Evolutionary conservation across 2,113 vertebrate species (phyloP), one percentile per base, ranked within the genome.

Genomic region (Heptranchias perlo): DNA sequence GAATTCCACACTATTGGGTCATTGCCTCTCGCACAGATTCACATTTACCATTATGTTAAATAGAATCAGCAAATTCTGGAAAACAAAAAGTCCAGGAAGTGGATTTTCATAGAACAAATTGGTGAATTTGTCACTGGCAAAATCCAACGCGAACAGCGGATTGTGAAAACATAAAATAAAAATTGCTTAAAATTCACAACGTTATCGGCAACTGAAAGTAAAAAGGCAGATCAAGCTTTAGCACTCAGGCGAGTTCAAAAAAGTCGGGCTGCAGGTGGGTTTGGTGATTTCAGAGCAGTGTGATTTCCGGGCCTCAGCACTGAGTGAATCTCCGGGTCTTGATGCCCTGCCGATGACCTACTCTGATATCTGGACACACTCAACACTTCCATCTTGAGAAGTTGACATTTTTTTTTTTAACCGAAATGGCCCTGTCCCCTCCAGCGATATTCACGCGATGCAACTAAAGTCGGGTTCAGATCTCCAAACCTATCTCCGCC

Each of bases 91-190:
- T 7, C 16, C 4, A n/a, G n/a, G 25, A 35, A 69, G 3, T 31
- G 64, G 64, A 95, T 95, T 95, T 31, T 31, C 25, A 31, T 89
- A 8, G 69, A 69, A 95, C 64, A 95, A 95, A 95, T 95, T 94
- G 25, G 4, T 0, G n/a, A 65, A 94, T 67, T 65, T 94, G 92
- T 94, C 28, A n/a, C 44, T 44, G 23, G 2, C 58, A 28, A 94
- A 94, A 94, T 94, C 93, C 64, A 49, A 94, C 25, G 16, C 13
- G 11, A 89, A 49, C 1, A 35, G 86, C 86, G 35, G 49, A 35
- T 58, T 89, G 25, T 89, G 39, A 52, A n/a, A n/a, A n/a, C n/a
- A n/a, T n/a, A 89, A 89, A 52, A 54, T 31, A 54, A 86, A 78
- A 89, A 47, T 16, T 54, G 73, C 35, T n/a, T n/a, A 78, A 78